Evolutionary conservation across 1,140 invertebrate genomes (phyloP), one percentile per base, ranked within the genome.

Genomic region (Drosophila sturtevanti): DNA sequence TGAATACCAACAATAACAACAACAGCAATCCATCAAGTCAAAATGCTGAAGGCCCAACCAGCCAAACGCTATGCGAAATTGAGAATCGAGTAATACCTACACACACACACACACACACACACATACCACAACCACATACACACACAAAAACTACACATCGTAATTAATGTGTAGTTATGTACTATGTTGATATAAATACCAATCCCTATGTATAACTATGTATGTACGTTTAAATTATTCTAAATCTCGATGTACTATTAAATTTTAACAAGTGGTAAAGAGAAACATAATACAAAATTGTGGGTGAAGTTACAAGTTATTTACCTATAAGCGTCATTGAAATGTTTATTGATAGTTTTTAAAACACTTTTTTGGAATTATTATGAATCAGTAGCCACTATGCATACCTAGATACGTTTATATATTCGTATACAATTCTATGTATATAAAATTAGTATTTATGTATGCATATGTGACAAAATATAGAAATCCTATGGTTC

Each of bases 191-290:
- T 81, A 79, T 77, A 64, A 59, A 76, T 64, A 67, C 72, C 72
- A 68, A 55, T 48, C 41, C 41, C 18, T 48, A 66, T 35, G 64
- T 44, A 67, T 70, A 67, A 37, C 62, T 78, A 72, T 66, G 61
- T 59, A 67, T 60, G 74, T 72, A 81, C 67, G 74, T 87, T 84
- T 84, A 79, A 84, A 79, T 75, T 89, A 86, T 76, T 79, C 52
- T 72, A 86, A 86, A 86, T 87, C 82, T 86, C 84, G 79, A 87
- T 87, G 82, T 87, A 87, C 81, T 86, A 86, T 86, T 87, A 86
- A 79, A 86, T 86, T 86, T 86, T 86, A 86, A 81, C 68, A 66
- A 58, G 64, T 76, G 69, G 52, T n/a, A 64, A 62, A 51, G 55
- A 24, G 37, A 18, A 69, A 77, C 63, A 68, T 66, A 60, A 68